A percentile compares a stretch with the other conserved stretches of the same genome.
Conservation (phyloP, 2,888 invertebrate species). For the Catocala sponsa region DNA sequence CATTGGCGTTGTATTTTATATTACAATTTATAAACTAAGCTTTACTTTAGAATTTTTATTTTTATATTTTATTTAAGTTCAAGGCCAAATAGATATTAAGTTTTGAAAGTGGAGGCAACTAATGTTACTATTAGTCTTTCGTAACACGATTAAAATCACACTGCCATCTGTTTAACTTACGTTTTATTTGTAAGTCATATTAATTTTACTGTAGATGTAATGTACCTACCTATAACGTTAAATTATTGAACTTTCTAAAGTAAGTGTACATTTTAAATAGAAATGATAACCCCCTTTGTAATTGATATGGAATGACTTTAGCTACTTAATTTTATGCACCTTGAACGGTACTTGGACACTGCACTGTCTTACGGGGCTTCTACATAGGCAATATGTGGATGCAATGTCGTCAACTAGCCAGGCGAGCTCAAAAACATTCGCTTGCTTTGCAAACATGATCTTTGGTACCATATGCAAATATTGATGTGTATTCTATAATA, state of each 20-base stretch:
- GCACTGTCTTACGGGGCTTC: background rate
- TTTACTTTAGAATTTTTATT: conserved; percentile 35
- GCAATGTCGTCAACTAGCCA: too few relatives aligned
- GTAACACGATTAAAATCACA: conserved; percentile 47
- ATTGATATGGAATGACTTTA: conserved; percentile 55
- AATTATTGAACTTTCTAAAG: conserved; percentile 67
- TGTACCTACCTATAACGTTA: conserved; percentile 44
- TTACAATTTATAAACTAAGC: conserved; percentile 25
- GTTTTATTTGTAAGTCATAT: conserved; percentile 40
- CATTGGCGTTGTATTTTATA: conserved; percentile 16
- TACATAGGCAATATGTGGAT: too few relatives aligned
- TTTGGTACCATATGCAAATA: too few relatives aligned
- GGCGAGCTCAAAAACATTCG: too few relatives aligned
- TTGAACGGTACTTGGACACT: conserved; percentile 58
- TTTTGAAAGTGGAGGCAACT: conserved; percentile 19
- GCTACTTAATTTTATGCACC: conserved; percentile 67
- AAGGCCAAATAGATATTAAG: conserved; percentile 34
- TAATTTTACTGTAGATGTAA: conserved; percentile 44
- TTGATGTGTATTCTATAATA: too few relatives aligned
- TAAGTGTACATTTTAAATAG: conserved; percentile 74
- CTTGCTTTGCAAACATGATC: too few relatives aligned
- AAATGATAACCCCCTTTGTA: conserved; percentile 58
- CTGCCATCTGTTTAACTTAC: conserved; percentile 54
- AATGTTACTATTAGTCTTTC: conserved; percentile 23
- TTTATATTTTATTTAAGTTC: conserved; percentile 23